Evolutionary conservation across 2,888 invertebrate species (phyloP).

Genomic region (Eupithecia vulgata): DNA sequence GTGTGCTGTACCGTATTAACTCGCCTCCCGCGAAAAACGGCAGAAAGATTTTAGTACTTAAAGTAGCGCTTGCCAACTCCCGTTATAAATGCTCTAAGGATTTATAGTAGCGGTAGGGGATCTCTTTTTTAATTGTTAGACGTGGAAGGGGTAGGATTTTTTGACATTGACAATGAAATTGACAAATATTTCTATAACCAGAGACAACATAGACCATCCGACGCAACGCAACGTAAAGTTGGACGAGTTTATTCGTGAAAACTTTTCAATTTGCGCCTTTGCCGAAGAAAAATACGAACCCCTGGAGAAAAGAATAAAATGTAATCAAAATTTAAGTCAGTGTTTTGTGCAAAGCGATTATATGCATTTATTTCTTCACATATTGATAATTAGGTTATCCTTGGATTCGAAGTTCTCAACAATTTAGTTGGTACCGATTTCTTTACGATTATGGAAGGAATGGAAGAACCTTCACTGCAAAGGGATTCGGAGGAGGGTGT

Average conservation of each 20-base stretch:
- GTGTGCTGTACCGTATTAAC: too few relatives aligned
- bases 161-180: not conserved
- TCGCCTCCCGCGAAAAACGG: too few relatives aligned
- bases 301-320: not conserved
- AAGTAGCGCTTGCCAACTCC: too few relatives aligned
- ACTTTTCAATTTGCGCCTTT: slow-evolving; percentile 22
- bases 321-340: slow-evolving; percentile 24
- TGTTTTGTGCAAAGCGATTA: not conserved
- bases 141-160: too few relatives aligned
- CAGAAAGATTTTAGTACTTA: too few relatives aligned
- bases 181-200: slow-evolving; percentile 14
- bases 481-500: slow-evolving; percentile 52
- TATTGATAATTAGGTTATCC: slow-evolving; percentile 44
- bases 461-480: slow-evolving; percentile 55
- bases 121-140: not conserved
- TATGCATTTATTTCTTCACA: not conserved
- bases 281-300: not conserved
- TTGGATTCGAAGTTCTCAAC: slow-evolving; percentile 32
- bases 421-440: slow-evolving; percentile 31
- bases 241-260: slow-evolving; percentile 43
- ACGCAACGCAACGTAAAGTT: slow-evolving; percentile 57
- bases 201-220: slow-evolving; percentile 42
- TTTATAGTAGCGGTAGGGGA: too few relatives aligned
- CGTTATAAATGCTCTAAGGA: too few relatives aligned
- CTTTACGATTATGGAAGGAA: slow-evolving; percentile 51